phyloP scores from a whole-genome alignment of 2,888 invertebrate genomes.

The Plemyria rubiginata region DNA sequence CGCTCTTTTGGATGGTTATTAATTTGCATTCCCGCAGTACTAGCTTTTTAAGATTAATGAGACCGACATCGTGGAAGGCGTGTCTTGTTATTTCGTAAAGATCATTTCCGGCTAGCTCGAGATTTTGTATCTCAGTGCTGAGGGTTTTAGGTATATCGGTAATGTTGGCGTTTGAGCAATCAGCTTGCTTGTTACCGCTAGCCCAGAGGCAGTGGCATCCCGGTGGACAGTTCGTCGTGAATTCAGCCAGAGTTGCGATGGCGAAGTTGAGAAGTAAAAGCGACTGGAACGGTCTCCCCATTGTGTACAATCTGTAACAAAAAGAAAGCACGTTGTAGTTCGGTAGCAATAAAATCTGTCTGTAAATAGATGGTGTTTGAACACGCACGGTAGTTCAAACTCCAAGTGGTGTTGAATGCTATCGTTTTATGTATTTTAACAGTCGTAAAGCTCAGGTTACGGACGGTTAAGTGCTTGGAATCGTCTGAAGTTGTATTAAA shows the following conservation, averaged over 20 bases:
- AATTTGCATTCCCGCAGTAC: constrained; percentile 90
- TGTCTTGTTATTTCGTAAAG: constrained; percentile 87
- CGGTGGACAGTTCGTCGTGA: constrained; percentile 86
- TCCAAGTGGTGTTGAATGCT: constrained; percentile 57
- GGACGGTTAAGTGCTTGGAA: constrained; percentile 44
- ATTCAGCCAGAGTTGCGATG: constrained; percentile 70
- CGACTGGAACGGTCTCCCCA: constrained; percentile 62
- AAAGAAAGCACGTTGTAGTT: constrained; percentile 43
- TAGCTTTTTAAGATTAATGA: constrained; percentile 93
- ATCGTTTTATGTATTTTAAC: constrained; percentile 59
- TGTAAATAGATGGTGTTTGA: constrained; percentile 56
- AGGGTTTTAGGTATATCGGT: constrained; percentile 89
- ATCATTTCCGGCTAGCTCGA: constrained; percentile 89
- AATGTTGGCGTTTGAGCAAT: constrained; percentile 89
- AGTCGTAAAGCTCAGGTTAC: constrained; percentile 57
- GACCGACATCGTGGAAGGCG: constrained; percentile 88
- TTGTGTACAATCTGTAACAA: constrained; percentile 74
- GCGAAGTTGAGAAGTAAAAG: constrained; percentile 58
- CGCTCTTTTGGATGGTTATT: constrained; percentile 88
- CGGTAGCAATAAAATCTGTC: constrained; percentile 35
- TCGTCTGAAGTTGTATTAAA: constrained; percentile 45
- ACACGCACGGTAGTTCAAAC: constrained; percentile 50
- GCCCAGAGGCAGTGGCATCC: constrained; percentile 94
- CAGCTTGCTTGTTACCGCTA: constrained; percentile 92
- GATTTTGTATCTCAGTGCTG: constrained; percentile 88